These are phyloP conservation scores for Sterrhoptilus dennistouni DNA, from an alignment of 2,113 vertebrate genomes.

Conservation along the genomic window DNA sequence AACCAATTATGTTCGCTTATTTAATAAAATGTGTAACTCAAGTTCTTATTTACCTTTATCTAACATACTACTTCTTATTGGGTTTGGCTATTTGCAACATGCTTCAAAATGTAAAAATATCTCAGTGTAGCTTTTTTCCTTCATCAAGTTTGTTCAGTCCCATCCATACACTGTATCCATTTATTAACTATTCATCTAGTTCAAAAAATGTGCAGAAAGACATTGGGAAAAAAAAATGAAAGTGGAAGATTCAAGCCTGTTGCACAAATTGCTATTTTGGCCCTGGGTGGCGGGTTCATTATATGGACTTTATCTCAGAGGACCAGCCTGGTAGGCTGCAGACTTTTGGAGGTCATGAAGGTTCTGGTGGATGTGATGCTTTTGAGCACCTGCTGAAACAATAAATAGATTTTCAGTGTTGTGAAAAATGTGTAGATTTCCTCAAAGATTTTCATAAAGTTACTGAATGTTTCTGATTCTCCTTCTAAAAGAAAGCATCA, in stretches of 20 bases:
- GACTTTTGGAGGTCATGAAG: not conserved
- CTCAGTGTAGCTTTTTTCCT: not conserved
- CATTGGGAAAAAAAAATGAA: not conserved
- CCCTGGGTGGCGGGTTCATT: not conserved
- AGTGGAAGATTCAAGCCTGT: not conserved
- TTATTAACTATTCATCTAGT: not conserved
- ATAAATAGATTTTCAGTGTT: not conserved
- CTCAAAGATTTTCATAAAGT: not conserved
- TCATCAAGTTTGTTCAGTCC: not conserved
- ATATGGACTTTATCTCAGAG: not conserved
- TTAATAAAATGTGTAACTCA: not conserved
- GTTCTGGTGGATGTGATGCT: not conserved
- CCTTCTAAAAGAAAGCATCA: not conserved
- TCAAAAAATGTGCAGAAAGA: not conserved
- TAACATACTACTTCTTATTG: not conserved
- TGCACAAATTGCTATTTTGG: not conserved
- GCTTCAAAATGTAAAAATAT: not conserved
- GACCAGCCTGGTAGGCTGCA: not conserved
- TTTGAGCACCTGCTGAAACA: not conserved
- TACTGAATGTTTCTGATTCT: not conserved
- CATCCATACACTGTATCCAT: not conserved
- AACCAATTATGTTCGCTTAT: not conserved
- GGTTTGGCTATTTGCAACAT: not conserved
- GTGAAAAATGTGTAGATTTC: not conserved
- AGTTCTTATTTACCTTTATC: not conserved